These are phyloP conservation scores for Lottia scabra DNA, from an alignment of 2,888 invertebrate genomes.

Conservation along the genomic window DNA sequence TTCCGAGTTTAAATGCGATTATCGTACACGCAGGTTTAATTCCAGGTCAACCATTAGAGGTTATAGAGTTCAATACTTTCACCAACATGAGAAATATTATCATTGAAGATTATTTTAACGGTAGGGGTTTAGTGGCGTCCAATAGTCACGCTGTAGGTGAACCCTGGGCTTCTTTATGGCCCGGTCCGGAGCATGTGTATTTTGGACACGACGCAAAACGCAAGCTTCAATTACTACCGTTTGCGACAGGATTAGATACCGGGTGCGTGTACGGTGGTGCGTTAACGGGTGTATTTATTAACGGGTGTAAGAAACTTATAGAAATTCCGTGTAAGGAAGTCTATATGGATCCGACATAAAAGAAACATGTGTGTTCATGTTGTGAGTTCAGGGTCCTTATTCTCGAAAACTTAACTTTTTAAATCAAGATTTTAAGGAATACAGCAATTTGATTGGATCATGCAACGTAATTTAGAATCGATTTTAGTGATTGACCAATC, in stretches of 20 bases:
- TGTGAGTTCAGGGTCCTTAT: no score
- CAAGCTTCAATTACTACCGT: constrained; percentile 51
- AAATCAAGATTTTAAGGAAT: no score
- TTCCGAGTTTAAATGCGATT: constrained; percentile 58
- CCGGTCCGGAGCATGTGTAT: constrained; percentile 67
- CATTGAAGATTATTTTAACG: constrained; percentile 23
- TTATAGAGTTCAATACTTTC: constrained; percentile 54
- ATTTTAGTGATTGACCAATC: no score
- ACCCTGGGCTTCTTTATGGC: constrained; percentile 65
- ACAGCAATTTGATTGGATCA: no score
- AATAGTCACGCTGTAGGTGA: constrained; percentile 47
- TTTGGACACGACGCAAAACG: constrained; percentile 69
- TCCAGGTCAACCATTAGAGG: constrained; percentile 54
- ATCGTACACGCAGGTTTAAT: constrained; percentile 68
- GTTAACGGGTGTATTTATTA: constrained; percentile 43
- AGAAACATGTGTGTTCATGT: background rate
- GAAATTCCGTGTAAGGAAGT: background rate
- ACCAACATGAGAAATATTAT: constrained; percentile 65
- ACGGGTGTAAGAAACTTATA: constrained; percentile 11
- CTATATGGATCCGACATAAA: background rate
- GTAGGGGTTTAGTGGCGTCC: constrained; percentile 32
- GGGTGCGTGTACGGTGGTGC: constrained; percentile 66
- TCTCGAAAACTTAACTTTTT: no score
- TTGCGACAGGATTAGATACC: constrained; percentile 69
- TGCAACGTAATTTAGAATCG: no score